A percentile compares a stretch with the other conserved stretches of the same genome.
Evolutionary conservation across 2,888 invertebrate genomes (phyloP).

Genomic region (Chrysolina americana): DNA sequence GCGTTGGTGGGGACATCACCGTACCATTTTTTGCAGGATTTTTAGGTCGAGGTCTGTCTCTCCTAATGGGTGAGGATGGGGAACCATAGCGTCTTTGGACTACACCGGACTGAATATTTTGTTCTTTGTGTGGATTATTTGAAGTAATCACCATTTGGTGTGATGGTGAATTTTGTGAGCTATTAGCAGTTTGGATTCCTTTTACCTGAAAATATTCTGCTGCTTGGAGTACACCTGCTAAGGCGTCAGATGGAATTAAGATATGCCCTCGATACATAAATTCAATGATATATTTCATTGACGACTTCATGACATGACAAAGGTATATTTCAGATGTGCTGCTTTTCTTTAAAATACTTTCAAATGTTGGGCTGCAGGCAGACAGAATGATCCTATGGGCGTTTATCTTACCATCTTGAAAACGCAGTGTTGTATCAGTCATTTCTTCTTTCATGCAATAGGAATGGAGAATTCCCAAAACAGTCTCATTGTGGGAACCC

Average conservation of each 20-base stretch:
- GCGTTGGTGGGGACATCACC: no score
- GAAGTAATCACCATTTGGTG: not conserved
- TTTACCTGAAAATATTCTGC: not conserved
- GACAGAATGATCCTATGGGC: not conserved
- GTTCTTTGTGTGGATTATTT: not conserved
- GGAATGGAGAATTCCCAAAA: not conserved
- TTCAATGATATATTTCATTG: not conserved
- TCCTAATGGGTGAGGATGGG: not conserved
- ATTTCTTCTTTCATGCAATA: not conserved
- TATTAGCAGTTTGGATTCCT: not conserved
- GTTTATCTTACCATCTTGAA: not conserved
- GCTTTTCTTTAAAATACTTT: not conserved
- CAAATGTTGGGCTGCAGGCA: not conserved
- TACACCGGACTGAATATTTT: not conserved
- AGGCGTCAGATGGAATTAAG: not conserved
- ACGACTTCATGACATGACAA: not conserved
- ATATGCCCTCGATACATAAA: not conserved
- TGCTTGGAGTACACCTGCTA: not conserved
- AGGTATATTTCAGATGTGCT: not conserved
- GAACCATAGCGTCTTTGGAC: not conserved
- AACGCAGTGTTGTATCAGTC: not conserved
- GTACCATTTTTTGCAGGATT: not conserved
- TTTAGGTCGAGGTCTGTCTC: slow-evolving; percentile 1
- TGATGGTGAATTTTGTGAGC: not conserved
- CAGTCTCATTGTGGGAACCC: not conserved